Conservation (phyloP, 2,113 vertebrate genomes). For the Eonycteris spelaea region DNA sequence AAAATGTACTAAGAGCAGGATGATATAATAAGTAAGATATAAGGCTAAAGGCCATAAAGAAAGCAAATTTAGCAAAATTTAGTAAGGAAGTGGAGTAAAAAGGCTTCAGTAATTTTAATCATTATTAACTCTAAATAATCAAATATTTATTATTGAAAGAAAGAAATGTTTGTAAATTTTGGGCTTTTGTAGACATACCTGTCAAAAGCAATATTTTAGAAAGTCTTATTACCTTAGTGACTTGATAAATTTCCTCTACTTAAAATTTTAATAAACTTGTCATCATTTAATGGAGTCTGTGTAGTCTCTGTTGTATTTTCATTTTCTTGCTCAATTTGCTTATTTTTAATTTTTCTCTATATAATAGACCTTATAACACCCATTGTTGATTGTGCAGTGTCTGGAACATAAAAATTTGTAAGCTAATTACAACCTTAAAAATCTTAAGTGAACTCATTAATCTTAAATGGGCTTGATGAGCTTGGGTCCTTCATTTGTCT, state of each 20-base stretch:
- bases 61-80: neutral
- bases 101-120: neutral
- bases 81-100: neutral
- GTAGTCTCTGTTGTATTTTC: constrained; percentile 17
- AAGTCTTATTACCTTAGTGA: constrained; percentile 13
- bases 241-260: constrained; percentile 33
- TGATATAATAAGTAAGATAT: neutral
- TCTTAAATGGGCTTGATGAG: neutral
- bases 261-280: constrained; percentile 53
- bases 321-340: constrained; percentile 57
- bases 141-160: neutral
- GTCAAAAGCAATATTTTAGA: neutral
- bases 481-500: neutral
- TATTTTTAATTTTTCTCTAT: constrained; percentile 30
- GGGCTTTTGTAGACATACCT: neutral
- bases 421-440: constrained; percentile 27
- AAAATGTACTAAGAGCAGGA: neutral
- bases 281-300: constrained; percentile 29
- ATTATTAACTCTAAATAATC: neutral
- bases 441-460: constrained; percentile 9
- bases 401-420: constrained; percentile 24
- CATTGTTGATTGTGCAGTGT: neutral
- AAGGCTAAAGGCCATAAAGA: neutral
- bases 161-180: neutral
- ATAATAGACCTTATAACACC: constrained; percentile 35